phyloP scores from a whole-genome alignment of 2,888 invertebrate genomes.

The Leptopterna dolabrata region DNA sequence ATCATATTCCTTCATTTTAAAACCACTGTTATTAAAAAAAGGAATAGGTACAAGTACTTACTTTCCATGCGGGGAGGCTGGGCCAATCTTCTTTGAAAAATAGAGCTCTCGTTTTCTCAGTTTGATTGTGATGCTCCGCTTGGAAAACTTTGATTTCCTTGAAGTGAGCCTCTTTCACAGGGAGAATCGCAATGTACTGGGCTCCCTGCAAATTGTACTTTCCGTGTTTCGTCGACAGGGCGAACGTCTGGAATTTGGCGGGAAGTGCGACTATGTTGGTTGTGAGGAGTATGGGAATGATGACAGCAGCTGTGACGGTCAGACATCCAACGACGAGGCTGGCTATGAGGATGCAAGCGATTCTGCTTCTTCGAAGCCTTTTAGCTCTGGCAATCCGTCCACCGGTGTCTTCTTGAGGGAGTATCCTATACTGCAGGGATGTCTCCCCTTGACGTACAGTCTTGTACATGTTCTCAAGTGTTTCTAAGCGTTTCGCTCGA shows the following conservation, averaged over 20 bases:
- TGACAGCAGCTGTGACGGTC: conserved; percentile 64
- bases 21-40: too few species aligned
- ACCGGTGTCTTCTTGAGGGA: conserved; percentile 74
- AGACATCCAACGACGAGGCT: conserved; percentile 64
- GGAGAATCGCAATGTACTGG: conserved; percentile 63
- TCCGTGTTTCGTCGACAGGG: conserved; percentile 61
- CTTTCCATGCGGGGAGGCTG: conserved; percentile 51
- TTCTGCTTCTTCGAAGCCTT: conserved; percentile 61
- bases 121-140: conserved; percentile 40
- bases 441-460: conserved; percentile 81
- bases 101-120: conserved; percentile 43
- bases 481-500: neutral
- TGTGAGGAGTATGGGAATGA: conserved; percentile 65
- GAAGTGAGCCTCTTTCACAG: conserved; percentile 61
- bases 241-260: conserved; percentile 63
- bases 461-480: conserved; percentile 73
- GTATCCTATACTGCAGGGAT: conserved; percentile 79
- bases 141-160: conserved; percentile 53
- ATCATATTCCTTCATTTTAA: too few species aligned
- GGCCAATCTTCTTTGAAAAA: conserved; percentile 51
- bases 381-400: conserved; percentile 57
- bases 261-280: conserved; percentile 66
- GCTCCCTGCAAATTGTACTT: conserved; percentile 59
- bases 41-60: conserved; percentile 25
- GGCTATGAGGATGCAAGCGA: conserved; percentile 64